Conservation (phyloP, 2,888 invertebrate species). For the Andrena praecox region DNA sequence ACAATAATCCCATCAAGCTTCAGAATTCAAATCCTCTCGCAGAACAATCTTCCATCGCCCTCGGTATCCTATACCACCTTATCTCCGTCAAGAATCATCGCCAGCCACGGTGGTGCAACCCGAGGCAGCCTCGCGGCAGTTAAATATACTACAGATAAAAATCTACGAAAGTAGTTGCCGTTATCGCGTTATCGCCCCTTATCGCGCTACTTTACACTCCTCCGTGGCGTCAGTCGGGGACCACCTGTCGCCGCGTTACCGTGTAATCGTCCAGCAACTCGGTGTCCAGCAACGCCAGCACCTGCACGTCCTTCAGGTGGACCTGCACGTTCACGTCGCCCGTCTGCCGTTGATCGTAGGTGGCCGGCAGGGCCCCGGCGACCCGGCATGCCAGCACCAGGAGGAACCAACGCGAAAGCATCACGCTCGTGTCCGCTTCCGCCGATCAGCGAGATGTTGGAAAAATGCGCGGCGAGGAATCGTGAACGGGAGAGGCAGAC, state of each 20-base stretch:
- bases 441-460: slow-evolving; percentile 6
- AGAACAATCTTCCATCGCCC: too few species aligned
- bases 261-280: slow-evolving; percentile 87
- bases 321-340: slow-evolving; percentile 93
- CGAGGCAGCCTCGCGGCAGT: too few species aligned
- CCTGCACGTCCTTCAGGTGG: slow-evolving; percentile 91
- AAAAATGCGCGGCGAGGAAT: slow-evolving; percentile 49
- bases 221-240: background rate
- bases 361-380: slow-evolving; percentile 71
- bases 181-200: slow-evolving; percentile 51
- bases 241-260: slow-evolving; percentile 81
- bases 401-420: slow-evolving; percentile 73
- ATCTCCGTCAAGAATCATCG: too few species aligned
- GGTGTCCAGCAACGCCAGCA: slow-evolving; percentile 89
- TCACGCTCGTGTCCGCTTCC: slow-evolving; percentile 20
- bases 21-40: too few species aligned
- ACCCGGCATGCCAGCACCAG: slow-evolving; percentile 84
- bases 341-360: slow-evolving; percentile 91
- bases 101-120: too few species aligned
- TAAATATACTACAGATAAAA: slow-evolving; percentile 1
- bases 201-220: slow-evolving; percentile 64
- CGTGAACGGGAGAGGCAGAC: slow-evolving; percentile 44
- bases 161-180: background rate
- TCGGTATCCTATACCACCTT: too few species aligned
- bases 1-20: too few species aligned